phyloP scores from a whole-genome alignment of 2,888 invertebrate genomes.

The Dermolepida albohirtum region DNA sequence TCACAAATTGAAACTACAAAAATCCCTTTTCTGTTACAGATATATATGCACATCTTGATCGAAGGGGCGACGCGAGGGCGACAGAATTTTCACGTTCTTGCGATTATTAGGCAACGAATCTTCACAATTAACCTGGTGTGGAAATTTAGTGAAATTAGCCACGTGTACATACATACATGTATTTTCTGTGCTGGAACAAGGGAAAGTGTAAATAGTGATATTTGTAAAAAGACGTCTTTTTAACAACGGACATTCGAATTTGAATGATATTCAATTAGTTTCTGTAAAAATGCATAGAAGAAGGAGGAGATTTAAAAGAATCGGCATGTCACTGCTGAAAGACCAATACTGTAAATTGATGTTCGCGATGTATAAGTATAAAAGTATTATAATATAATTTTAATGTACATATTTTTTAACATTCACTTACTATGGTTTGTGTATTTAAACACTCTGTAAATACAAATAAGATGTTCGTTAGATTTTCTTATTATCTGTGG shows the following conservation, averaged over 20 bases:
- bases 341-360: not conserved
- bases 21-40: too few species aligned
- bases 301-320: not conserved
- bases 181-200: not conserved
- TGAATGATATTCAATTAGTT: conserved; percentile 17
- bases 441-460: conserved; percentile 21
- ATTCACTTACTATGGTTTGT: conserved; percentile 30
- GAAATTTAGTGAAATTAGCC: not conserved
- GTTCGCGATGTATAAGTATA: conserved; percentile 7
- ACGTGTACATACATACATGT: not conserved
- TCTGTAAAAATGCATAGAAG: conserved; percentile 10
- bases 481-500: conserved; percentile 24
- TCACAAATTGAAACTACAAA: too few species aligned
- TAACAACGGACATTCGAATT: not conserved
- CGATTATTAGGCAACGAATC: too few species aligned
- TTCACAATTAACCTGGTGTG: too few species aligned
- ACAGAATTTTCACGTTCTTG: too few species aligned
- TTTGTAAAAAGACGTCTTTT: conserved; percentile 23
- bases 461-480: conserved; percentile 23
- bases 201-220: conserved; percentile 19
- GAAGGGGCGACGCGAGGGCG: too few species aligned
- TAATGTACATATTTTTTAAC: conserved; percentile 33
- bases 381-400: conserved; percentile 11
- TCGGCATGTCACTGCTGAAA: not conserved
- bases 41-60: too few species aligned